Evolutionary conservation across 2,113 vertebrate genomes (phyloP), one percentile per base, ranked within the genome.

Genomic region (Delphinapterus leucas): DNA sequence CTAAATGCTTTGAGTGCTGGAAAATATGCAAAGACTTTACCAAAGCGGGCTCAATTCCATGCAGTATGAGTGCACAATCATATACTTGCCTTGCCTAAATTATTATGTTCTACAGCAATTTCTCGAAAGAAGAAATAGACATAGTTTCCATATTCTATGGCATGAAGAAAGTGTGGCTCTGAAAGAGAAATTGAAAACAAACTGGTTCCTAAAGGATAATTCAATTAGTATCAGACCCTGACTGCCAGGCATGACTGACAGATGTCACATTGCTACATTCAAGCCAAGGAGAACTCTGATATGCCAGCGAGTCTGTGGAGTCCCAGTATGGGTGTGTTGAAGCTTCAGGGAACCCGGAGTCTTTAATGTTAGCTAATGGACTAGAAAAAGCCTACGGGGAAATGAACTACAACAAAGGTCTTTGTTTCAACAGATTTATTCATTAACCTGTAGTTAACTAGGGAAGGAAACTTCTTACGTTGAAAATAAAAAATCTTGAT

Each of bases 91-190:
- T 99, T 99, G 98, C 99, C 99, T 98, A 99, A 98, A 97, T 99
- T 99, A 97, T 99, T 99, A 98, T 99, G 99, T 97, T 99, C 99
- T 33, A 99, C 99, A 10, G 99, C 99, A 81, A 99, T 99, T 98
- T 99, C 99, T 98, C 99, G 99, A 98, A 99, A 99, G 99, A 99
- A 99, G 98, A 99, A 99, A 98, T 99, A 99, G 92, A 99, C 99
- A 17, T 99, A 99, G 98, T 99, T 99, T 98, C 99, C 99, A 1
- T 99, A 99, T 97, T 99, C 99, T 85, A 99, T 99, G 93, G 99
- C 99, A 14, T 99, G 99, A 97, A 99, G 99, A 98, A 99, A 99
- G 98, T 99, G 99, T 68, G 99, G 99, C 96, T 99, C 99, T 99
- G 99, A 88, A 99, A 99, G 97, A 90, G 79, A 96, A 95, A 95